Base-by-base conservation (phyloP, 2,888 invertebrate species). In the Drosophila emarginata region DNA sequence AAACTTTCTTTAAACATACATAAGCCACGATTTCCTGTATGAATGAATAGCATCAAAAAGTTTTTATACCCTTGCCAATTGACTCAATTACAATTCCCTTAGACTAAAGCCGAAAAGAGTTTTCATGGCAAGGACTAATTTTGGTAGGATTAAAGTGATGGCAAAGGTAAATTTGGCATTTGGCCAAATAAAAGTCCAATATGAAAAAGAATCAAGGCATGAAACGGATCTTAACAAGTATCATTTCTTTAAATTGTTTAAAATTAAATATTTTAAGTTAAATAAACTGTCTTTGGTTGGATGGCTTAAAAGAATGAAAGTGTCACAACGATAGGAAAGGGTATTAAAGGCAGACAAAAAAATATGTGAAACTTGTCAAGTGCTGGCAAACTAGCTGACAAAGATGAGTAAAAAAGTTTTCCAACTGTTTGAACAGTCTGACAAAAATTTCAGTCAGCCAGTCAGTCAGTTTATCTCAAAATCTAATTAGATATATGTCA, bases 401-500 rank as follows among this genome's bases (percentile, higher is more conserved):
- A 21, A 45, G 40, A 45, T 3, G 40, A 9, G 21, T 21, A 21
- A 4, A 21, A 45, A 52, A 52, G 14, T 45, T 45, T 21, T 21
- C 12, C 45, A 45, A 45, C 45, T 18, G 45, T 21, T 45, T 45
- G 12, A 45, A 45, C 45, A 45, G 32, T 21, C 18, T 45, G 45
- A 45, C 18, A 21, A 45, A 45, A 12, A 14, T 45, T 45, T 45
- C 40, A 45, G 11, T 45, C 9, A 45, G 40, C 4, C 40, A 45
- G 15, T 40, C n/a, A n/a, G n/a, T n/a, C n/a, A n/a, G n/a, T 45
- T 45, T 45, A 45, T 45, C 45, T 21, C 45, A 45, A 18, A 45
- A 45, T 45, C 45, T 45, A 45, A 45, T 45, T 45, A 45, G 18
- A 45, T 45, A 21, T 45, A 21, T 45, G 45, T 45, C 45, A 45